A percentile compares a stretch with the other conserved stretches of the same genome.
Evolutionary conservation across 2,797 vertebrate genomes (phyloP).

Genomic region (Podarcis siculus): DNA sequence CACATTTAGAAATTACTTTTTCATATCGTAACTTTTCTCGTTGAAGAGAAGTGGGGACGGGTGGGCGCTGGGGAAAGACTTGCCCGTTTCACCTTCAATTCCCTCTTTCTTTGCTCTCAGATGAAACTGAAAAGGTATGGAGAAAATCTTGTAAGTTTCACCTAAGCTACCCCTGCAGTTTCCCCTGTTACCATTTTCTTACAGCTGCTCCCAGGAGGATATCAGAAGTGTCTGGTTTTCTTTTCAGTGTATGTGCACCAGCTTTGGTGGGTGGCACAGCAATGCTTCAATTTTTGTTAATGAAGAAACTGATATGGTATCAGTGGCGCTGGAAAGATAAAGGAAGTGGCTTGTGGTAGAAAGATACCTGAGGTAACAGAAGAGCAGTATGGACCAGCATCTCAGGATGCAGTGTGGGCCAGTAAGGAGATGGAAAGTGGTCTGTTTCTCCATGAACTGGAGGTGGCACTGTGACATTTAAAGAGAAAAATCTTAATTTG

Average conservation of each 20-base stretch:
- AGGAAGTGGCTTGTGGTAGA: no score
- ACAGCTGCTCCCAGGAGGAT: neutral
- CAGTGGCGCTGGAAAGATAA: neutral
- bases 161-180: no score
- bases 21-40: neutral
- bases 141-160: neutral
- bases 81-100: neutral
- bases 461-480: neutral
- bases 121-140: neutral
- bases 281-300: neutral
- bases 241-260: neutral
- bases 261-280: neutral
- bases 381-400: no score
- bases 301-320: neutral
- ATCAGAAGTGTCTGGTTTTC: neutral
- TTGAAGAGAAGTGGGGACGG: neutral
- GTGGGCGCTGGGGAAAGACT: no score
- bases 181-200: neutral
- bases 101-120: neutral
- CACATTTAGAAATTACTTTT: neutral
- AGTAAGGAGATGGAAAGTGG: neutral
- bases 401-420: no score
- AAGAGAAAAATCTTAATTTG: neutral
- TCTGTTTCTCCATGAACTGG: neutral
- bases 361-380: no score